A percentile compares a stretch with the other conserved stretches of the same genome.
Evolutionary conservation across 2,888 invertebrate genomes (phyloP).

Genomic region (Ophioninae sp.): DNA sequence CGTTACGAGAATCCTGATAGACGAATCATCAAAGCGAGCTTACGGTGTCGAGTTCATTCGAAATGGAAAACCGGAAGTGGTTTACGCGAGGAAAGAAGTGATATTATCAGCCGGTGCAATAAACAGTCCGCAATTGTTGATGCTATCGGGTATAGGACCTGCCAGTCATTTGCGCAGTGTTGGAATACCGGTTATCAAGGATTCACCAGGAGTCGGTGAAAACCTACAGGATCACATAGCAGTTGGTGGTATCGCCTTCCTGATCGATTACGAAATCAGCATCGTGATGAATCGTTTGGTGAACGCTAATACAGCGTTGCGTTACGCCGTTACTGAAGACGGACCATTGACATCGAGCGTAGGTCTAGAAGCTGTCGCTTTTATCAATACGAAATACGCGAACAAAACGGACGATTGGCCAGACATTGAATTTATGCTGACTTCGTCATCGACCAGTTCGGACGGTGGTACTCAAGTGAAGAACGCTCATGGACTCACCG

Average conservation of each 20-base stretch:
- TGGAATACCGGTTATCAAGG: slow-evolving; percentile 87
- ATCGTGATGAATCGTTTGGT: slow-evolving; percentile 91
- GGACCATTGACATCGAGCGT: slow-evolving; percentile 94
- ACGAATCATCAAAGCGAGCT: slow-evolving; percentile 87
- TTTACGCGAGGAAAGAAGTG: slow-evolving; percentile 89
- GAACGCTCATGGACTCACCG: slow-evolving; percentile 90
- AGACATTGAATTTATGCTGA: slow-evolving; percentile 95
- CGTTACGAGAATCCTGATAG: slow-evolving; percentile 89
- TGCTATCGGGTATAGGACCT: slow-evolving; percentile 95
- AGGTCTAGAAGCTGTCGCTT: slow-evolving; percentile 93
- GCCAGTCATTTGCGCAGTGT: slow-evolving; percentile 87
- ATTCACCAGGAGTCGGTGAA: slow-evolving; percentile 91
- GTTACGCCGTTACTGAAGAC: slow-evolving; percentile 92
- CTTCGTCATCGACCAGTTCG: slow-evolving; percentile 90
- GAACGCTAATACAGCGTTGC: slow-evolving; percentile 90
- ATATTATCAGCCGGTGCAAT: slow-evolving; percentile 95
- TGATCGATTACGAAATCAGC: slow-evolving; percentile 90
- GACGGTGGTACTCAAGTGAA: slow-evolving; percentile 93
- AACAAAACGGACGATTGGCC: slow-evolving; percentile 94
- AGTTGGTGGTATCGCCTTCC: slow-evolving; percentile 91
- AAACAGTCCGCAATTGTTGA: slow-evolving; percentile 94
- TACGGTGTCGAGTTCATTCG: slow-evolving; percentile 91
- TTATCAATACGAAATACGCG: slow-evolving; percentile 94
- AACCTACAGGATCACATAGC: slow-evolving; percentile 96
- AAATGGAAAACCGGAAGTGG: slow-evolving; percentile 84